Base-by-base conservation (phyloP, 1,140 invertebrate genomes). In the Andrena cerasifolii region DNA sequence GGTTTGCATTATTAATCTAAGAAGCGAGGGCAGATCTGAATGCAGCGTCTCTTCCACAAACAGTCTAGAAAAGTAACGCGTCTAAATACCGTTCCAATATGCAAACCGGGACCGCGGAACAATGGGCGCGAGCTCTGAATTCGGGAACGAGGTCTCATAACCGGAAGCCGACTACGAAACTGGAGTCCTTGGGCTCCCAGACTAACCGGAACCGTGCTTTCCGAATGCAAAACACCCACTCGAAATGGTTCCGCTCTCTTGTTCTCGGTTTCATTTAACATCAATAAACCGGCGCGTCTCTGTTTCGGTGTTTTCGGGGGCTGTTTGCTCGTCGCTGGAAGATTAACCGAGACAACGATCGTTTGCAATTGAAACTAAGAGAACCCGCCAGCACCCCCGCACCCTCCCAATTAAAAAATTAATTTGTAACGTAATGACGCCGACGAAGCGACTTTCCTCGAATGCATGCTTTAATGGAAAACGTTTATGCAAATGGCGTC, bases 51-150 rank as follows among this genome's bases (percentile, higher is more conserved):
- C 33, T 1, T 49, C 31, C 28, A 28, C n/a, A 40, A 67, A 18
- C n/a, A 24, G 47, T n/a, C n/a, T 54, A 49, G 31, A 61, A 72
- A 82, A 82, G 45, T 63, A 82, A 82, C 36, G 43, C 31, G 75
- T 72, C 43, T 54, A 51, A 73, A 56, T 62, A 65, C 47, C n/a
- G 16, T 58, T 49, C 47, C 70, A 61, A 82, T 83, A 82, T 82
- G 80, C 76, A 83, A 83, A 83, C 77, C 40, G 56, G 16, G 24
- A 40, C 21, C 33, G 51, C 51, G 58, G 66, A 67, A 79, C 70
- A 82, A 75, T 83, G 53, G 68, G 21, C 6, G 47, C 16, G 16
- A 71, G 28, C 33, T 70, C 45, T 63, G 62, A 75, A 63, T 58
- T 68, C 59, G 36, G 28, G n/a, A 36, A 40, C 47, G 21, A 51